Evolutionary conservation across 1,140 invertebrate genomes (phyloP), one percentile per base, ranked within the genome.

Genomic region (Ceratina japonica): DNA sequence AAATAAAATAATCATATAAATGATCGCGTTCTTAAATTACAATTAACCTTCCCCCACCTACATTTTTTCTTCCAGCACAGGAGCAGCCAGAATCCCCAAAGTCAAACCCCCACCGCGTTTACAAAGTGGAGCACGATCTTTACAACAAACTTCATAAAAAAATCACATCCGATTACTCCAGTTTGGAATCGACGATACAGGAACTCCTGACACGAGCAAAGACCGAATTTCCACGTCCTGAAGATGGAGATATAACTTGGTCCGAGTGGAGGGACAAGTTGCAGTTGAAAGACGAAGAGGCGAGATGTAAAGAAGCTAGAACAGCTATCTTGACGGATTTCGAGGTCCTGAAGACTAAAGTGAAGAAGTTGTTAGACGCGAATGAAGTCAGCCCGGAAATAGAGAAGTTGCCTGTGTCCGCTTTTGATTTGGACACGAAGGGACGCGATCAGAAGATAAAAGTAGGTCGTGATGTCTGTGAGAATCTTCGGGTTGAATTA

Each of bases 391-490:
- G 58, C 69, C 20, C 87, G 0, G 83, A 89, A 31, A 69, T 76
- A 0, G 88, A 91, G 73, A 82, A 65, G 56, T 76, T 93, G 18
- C 88, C 90, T 3, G 69, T 92, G 13, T 80, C 89, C 0, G 59
- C 76, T 10, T 93, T 92, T 66, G 90, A 90, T 74, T 72, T 93
- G 1, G 84, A 92, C 73, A 84, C 81, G 64, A 27, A 62, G 16
- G 22, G 75, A 0, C 84, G 87, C 1, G 88, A 91, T 16, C 82
- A 85, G 2, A 89, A 76, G 22, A 68, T 89, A 4, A 90, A 92
- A 27, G 78, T 86, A 49, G 91, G 91, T 0, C 88, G 83, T 12
- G 90, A 93, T 8, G 69, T 92, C 51, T 90, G 91, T 13, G 90
- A 91, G 54, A 79, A 92, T 15, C 83, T 88, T 8, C 84, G 85